Evolutionary conservation across 2,113 vertebrate species (phyloP).

Genomic region (Gymnocephalus cernua): DNA sequence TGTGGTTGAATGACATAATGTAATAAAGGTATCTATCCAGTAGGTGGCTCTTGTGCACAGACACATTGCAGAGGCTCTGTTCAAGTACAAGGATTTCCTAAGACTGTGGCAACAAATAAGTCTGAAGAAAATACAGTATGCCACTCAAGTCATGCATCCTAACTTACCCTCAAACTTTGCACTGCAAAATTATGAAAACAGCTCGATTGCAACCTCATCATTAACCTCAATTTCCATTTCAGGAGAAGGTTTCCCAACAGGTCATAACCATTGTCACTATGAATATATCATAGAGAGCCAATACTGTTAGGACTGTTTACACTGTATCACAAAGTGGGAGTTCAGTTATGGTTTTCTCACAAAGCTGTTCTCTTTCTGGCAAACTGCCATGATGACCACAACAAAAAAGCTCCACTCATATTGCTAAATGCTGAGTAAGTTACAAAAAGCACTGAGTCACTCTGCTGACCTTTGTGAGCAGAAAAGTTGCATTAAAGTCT

Average conservation of each 20-base stretch:
- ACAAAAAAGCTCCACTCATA: conserved; percentile 10
- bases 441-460: conserved; percentile 49
- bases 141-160: not conserved
- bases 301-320: not conserved
- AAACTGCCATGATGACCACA: not conserved
- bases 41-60: conserved; percentile 48
- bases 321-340: not conserved
- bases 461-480: conserved; percentile 46
- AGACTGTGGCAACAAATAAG: not conserved
- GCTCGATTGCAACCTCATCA: conserved; percentile 9
- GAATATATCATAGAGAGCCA: not conserved
- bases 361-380: not conserved
- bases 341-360: not conserved
- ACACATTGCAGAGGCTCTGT: not conserved
- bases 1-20: not conserved
- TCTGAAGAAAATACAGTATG: not conserved
- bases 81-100: conserved; percentile 4
- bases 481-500: conserved; percentile 1
- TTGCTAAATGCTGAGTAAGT: conserved; percentile 21
- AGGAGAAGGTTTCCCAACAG: not conserved
- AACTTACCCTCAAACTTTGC: not conserved
- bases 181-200: not conserved
- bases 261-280: conserved; percentile 2
- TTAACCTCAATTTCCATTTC: not conserved
- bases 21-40: conserved; percentile 27